Evolutionary conservation across 2,113 vertebrate genomes (phyloP).

Genomic region (Anoura caudifer): DNA sequence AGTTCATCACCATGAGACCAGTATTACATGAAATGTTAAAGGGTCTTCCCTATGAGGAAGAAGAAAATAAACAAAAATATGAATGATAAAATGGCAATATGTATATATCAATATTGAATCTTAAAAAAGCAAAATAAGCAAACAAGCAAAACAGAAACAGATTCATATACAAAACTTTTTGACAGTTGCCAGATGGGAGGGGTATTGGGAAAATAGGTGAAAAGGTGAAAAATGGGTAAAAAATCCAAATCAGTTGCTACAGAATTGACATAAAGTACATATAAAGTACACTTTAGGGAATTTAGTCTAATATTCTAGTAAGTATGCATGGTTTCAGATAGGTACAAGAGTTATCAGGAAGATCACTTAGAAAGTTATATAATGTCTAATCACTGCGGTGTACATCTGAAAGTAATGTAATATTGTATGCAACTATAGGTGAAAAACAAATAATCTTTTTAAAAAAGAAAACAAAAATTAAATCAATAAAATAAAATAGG

Average conservation of each 20-base stretch:
- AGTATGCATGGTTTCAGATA: background rate
- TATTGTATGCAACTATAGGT: background rate
- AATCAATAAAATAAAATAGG: slow-evolving; percentile 81
- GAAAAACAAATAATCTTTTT: background rate
- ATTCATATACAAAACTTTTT: background rate
- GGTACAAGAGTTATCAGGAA: background rate
- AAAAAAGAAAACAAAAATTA: background rate
- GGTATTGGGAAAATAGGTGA: background rate
- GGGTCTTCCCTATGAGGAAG: background rate
- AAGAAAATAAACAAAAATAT: background rate
- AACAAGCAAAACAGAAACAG: background rate
- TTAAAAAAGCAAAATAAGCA: background rate
- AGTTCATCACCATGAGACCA: background rate
- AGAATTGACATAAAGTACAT: background rate
- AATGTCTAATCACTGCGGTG: background rate
- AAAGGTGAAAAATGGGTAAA: background rate
- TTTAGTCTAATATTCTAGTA: background rate
- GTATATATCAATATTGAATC: background rate
- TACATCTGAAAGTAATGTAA: background rate
- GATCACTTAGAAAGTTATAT: background rate
- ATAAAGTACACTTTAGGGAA: background rate
- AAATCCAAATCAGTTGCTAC: background rate
- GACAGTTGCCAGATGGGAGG: background rate
- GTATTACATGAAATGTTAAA: background rate
- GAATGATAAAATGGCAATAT: background rate